Conservation (phyloP, 2,888 invertebrate species). For the Polylopha cassiicola region DNA sequence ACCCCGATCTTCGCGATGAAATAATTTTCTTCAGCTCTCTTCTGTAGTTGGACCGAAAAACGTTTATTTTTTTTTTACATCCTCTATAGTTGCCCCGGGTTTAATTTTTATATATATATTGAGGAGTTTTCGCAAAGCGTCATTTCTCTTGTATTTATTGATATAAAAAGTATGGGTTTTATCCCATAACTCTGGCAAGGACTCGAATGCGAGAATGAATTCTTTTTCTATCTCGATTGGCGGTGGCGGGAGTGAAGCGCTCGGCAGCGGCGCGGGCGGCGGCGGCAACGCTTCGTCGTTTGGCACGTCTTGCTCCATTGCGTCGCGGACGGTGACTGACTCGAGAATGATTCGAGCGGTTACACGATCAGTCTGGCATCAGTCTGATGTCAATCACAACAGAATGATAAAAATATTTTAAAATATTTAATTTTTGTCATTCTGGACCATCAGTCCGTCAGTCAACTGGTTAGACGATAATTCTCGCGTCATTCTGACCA, state of each 20-base stretch:
- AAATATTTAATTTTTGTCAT: too few relatives aligned
- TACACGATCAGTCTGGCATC: too few relatives aligned
- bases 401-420: too few relatives aligned
- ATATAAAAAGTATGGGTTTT: slow-evolving; percentile 18
- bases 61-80: slow-evolving; percentile 18
- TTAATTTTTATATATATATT: slow-evolving; percentile 19
- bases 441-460: too few relatives aligned
- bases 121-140: slow-evolving; percentile 19
- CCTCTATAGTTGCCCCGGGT: slow-evolving; percentile 19
- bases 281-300: slow-evolving; percentile 16
- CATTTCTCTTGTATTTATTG: slow-evolving; percentile 20
- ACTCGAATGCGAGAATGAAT: slow-evolving; percentile 11
- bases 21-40: slow-evolving; percentile 22
- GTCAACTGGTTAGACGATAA: too few relatives aligned
- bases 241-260: slow-evolving; percentile 19
- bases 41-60: slow-evolving; percentile 20
- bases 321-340: slow-evolving; percentile 14
- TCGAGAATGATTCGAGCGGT: too few relatives aligned
- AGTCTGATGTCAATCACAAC: too few relatives aligned
- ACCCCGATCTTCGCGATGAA: slow-evolving; percentile 19
- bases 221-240: slow-evolving; percentile 18
- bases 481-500: too few relatives aligned
- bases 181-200: slow-evolving; percentile 15
- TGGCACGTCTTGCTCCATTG: slow-evolving; percentile 1
- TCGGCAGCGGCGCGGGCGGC: slow-evolving; percentile 16